phyloP scores from a whole-genome alignment of 1,140 invertebrate species.

The Sminthurides bifidus region DNA sequence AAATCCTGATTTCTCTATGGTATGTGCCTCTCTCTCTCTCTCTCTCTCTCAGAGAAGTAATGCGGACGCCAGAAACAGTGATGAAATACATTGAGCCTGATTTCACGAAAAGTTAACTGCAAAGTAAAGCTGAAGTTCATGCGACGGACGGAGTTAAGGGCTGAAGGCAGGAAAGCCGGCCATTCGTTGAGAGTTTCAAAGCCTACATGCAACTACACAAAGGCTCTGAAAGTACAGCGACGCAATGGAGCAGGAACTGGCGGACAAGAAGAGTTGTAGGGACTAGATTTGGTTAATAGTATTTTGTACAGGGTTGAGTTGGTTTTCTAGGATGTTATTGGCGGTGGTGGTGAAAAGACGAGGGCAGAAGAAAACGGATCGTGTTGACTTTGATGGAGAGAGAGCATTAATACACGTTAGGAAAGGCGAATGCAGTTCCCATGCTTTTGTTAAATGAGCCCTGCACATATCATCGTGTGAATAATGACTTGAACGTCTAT shows the following conservation, averaged over 20 bases:
- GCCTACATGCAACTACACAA: too few species aligned
- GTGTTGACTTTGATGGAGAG: conserved; percentile 31
- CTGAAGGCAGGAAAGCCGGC: too few species aligned
- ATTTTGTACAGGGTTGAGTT: too few species aligned
- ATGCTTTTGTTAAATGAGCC: conserved; percentile 34
- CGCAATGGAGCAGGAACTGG: too few species aligned
- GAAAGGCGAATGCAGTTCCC: conserved; percentile 31
- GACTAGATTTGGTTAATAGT: too few species aligned
- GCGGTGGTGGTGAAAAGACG: conserved; percentile 29
- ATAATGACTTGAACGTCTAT: conserved; percentile 31
- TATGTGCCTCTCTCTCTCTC: conserved; percentile 4
- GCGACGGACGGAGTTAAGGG: too few species aligned
- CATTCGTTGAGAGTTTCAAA: too few species aligned
- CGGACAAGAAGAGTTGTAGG: too few species aligned
- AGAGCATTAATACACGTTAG: conserved; percentile 31
- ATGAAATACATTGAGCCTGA: conserved; percentile 1
- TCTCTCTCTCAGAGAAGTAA: neutral
- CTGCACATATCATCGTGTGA: conserved; percentile 32
- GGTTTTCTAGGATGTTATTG: conserved; percentile 3
- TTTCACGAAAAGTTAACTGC: too few species aligned
- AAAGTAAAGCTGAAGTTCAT: too few species aligned
- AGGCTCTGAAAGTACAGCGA: too few species aligned
- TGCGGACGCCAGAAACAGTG: neutral
- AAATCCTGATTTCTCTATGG: too few species aligned
- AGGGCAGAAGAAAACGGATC: conserved; percentile 27